Base-by-base conservation (phyloP, 1,140 invertebrate species). In the Scaptodrosophila lebanonensis region DNA sequence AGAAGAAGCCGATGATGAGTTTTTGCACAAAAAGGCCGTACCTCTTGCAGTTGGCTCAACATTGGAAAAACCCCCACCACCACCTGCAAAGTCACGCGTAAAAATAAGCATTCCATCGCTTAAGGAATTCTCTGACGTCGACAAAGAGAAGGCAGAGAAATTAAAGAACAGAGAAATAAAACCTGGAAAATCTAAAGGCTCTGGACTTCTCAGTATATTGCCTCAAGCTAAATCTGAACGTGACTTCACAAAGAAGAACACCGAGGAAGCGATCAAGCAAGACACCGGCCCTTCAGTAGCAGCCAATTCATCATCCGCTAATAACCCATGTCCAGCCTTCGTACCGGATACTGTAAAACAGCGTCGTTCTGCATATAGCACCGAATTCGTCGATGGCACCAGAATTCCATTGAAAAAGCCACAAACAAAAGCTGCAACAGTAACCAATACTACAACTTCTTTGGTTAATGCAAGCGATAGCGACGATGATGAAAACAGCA, bases 1-100 rank as follows among this genome's bases (percentile, higher is more conserved):
- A 9, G 82, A 87, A 49, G 90, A 91, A 59, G 87, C 87, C 33
- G 89, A 90, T 64, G 90, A 91, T 83, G 90, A 91, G 68, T 90
- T 90, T 65, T 52, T 91, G n/a, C 88, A 88, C 47, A 91, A 90
- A 70, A 90, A 90, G 64, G 88, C 87, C 49, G 60, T 59, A 2
- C 57, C 60, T 3, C 8, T 29, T 0, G 12, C 56, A 35, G 51
- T 29, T 15, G 58, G 33, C 36, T 49, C 47, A 42, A 29, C 27
- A 20, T 30, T 72, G 20, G 75, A 84, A 51, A 75, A 66, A 33
- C 60, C 57, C 7, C 66, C 75, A n/a, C 47, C 59, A 9, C 77
- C 69, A 35, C 63, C 33, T 25, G 40, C 38, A 3, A 86, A 84
- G 15, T 65, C 59, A 27, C 69, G 79, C 1, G 83, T 88, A 0